Percentiles rank a stretch among this genome's conserved stretches.
phyloP scores from a whole-genome alignment of 1,140 invertebrate genomes.

The Bombus sibiricus region DNA sequence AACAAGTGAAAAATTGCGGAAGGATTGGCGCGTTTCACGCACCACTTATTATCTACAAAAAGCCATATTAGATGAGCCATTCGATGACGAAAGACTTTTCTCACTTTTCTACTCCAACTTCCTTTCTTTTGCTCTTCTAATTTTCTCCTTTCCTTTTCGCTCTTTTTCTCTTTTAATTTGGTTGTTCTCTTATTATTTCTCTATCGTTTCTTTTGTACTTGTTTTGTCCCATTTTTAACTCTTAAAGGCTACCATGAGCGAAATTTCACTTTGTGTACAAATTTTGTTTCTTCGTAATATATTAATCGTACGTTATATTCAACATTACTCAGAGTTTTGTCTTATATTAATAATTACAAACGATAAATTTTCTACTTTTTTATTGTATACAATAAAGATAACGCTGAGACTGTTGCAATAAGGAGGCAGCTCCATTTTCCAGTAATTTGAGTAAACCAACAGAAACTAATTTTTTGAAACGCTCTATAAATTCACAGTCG shows the following conservation, averaged over 20 bases:
- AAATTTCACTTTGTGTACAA: background rate
- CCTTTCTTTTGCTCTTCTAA: background rate
- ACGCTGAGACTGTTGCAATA: too few relatives aligned
- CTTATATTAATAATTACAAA: too few relatives aligned
- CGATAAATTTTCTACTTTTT: too few relatives aligned
- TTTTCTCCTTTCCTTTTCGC: background rate
- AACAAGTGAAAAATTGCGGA: slow-evolving; percentile 15
- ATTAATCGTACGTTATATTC: too few relatives aligned
- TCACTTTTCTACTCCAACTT: background rate
- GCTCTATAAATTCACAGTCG: background rate
- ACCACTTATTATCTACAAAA: background rate
- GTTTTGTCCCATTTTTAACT: background rate
- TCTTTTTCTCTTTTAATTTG: background rate
- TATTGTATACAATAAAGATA: too few relatives aligned
- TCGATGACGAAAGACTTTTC: background rate
- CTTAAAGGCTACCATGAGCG: background rate
- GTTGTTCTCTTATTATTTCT: background rate
- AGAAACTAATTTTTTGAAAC: background rate
- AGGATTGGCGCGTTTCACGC: background rate
- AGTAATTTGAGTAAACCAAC: background rate
- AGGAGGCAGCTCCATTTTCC: too few relatives aligned
- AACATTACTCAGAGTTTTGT: too few relatives aligned
- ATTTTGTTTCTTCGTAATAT: too few relatives aligned
- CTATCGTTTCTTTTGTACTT: slow-evolving; percentile 40
- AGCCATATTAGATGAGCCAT: background rate